Percentiles rank a stretch among this genome's conserved stretches.
These are phyloP conservation scores for Sylvicola cinctus DNA, from an alignment of 2,888 invertebrate genomes.

Conservation along the genomic window DNA sequence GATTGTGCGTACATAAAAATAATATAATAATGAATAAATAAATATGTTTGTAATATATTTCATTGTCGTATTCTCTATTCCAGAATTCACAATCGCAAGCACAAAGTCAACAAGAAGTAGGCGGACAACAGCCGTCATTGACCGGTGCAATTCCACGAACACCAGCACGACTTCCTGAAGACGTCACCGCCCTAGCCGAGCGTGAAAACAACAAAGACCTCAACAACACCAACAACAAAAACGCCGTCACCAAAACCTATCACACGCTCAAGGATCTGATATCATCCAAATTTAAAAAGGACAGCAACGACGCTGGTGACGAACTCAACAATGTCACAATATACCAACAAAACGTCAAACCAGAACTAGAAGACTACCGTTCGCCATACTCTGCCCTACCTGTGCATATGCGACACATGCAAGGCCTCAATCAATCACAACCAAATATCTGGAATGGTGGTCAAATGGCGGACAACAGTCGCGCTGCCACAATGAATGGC, in stretches of 20 bases:
- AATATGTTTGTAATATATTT: too few relatives aligned
- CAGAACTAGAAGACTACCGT: conserved; percentile 15
- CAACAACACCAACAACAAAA: conserved; percentile 23
- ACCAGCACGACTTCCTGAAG: conserved; percentile 23
- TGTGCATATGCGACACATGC: conserved; percentile 18
- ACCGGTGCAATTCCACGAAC: conserved; percentile 22
- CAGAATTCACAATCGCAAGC: conserved; percentile 1
- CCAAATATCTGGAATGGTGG: conserved; percentile 10
- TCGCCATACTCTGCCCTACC: conserved; percentile 27
- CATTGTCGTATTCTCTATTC: not conserved
- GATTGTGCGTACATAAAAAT: too few relatives aligned
- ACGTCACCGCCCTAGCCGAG: conserved; percentile 37
- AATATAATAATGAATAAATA: too few relatives aligned
- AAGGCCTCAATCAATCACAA: conserved; percentile 10
- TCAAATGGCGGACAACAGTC: conserved; percentile 2
- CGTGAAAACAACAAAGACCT: conserved; percentile 35
- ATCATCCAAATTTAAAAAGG: conserved; percentile 53
- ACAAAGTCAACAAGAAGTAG: conserved; percentile 6
- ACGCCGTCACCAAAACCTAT: conserved; percentile 58
- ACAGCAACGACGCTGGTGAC: conserved; percentile 28
- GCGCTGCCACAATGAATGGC: not conserved
- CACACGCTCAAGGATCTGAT: conserved; percentile 69
- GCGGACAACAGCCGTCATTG: conserved; percentile 8
- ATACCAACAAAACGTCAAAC: conserved; percentile 10
- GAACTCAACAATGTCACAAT: conserved; percentile 22